Base-by-base conservation (phyloP, 1,140 invertebrate genomes). In the Phthorimaea operculella region DNA sequence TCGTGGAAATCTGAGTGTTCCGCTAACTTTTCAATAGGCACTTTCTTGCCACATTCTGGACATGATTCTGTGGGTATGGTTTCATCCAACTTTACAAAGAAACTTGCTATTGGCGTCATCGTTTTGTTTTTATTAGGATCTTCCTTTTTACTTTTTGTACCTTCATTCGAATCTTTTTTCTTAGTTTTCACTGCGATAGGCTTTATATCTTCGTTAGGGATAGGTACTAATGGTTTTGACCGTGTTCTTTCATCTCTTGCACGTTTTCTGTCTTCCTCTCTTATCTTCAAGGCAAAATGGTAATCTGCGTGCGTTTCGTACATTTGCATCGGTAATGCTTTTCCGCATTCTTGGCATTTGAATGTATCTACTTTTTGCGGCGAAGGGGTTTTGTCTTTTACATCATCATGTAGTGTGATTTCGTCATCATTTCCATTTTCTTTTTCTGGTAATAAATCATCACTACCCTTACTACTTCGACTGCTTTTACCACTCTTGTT, bases 1-100 rank as follows among this genome's bases (percentile, higher is more conserved):
- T 90, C 77, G 70, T 94, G 92, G 76, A 89, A 93, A 79, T 94
- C 92, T 54, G 86, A 74, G 74, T 94, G 92, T 65, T 90, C 89
- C 11, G 73, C 57, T 68, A 90, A 87, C 57, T 90, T 89, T 5
- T 81, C 78, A n/a, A 79, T 14, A 21, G 81, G 69, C 33, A 94
- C 86, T 63, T 79, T 86, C 65, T 88, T 88, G 55, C 88, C 84
- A 69, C 92, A 93, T 64, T 92, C 87, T 1, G 71, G 8, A 72
- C 92, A 93, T 48, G 81, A 79, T 66, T 89, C 77, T 42, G 84
- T 66, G 28, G 70, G 70, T 33, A 70, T 54, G 51, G 61, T 70
- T 5, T 68, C 56, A 56, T 85, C 74, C 14, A 78, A 48, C 63
- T 82, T 82, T 5, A 74, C 66, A n/a, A 83, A 62, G 59, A 76